Conservation (phyloP, 2,797 vertebrate genomes). For the Hafferia zeledoni region DNA sequence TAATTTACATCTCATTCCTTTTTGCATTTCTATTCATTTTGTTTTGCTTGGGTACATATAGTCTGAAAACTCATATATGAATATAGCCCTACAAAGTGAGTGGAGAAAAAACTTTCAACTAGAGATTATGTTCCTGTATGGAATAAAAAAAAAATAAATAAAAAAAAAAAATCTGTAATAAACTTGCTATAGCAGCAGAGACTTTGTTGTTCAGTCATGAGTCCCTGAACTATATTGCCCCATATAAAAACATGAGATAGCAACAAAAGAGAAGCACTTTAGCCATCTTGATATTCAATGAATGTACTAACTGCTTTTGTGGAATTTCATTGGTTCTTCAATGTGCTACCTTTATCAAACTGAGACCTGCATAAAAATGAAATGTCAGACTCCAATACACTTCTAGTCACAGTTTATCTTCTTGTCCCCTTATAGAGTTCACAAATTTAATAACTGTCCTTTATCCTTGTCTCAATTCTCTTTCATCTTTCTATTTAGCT, state of each 20-base stretch:
- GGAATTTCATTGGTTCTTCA: conserved; percentile 63
- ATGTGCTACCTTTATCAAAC: conserved; percentile 72
- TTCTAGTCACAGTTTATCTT: conserved; percentile 78
- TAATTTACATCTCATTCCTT: background rate
- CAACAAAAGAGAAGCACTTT: conserved; percentile 50
- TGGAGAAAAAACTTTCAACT: background rate
- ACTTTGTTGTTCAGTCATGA: conserved; percentile 43
- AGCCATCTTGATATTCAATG: conserved; percentile 61
- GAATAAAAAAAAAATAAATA: conserved; percentile 6
- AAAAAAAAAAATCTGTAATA: background rate
- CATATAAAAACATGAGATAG: conserved; percentile 57
- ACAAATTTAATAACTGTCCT: conserved; percentile 81
- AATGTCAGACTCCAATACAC: conserved; percentile 77
- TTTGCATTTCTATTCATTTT: background rate
- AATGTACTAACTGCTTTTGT: conserved; percentile 67
- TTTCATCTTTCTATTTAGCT: conserved; percentile 70
- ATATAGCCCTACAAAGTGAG: background rate
- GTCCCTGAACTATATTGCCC: conserved; percentile 45
- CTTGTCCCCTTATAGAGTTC: conserved; percentile 75
- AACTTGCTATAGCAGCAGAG: background rate
- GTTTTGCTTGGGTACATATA: background rate
- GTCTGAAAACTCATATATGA: background rate
- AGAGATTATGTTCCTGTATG: background rate
- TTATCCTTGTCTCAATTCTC: conserved; percentile 72
- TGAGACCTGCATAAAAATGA: conserved; percentile 76